Conservation (phyloP, 2,113 vertebrate species). For the Protobothrops flavoviridis region DNA sequence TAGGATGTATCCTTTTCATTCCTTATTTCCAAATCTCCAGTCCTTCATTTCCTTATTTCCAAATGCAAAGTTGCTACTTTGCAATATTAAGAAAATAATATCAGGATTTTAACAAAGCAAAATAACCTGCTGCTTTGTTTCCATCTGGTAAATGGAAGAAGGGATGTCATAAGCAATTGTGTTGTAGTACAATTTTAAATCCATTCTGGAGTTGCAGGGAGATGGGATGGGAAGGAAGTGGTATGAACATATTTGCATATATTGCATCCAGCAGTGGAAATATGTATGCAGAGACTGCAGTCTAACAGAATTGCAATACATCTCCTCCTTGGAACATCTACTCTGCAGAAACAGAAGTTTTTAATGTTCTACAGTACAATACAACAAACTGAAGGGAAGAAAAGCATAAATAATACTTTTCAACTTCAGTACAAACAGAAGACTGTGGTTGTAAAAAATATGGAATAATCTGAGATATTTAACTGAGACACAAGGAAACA, state of each 20-base stretch:
- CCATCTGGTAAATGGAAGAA: not conserved
- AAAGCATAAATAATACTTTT: not conserved
- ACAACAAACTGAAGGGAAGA: not conserved
- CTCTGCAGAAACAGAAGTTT: not conserved
- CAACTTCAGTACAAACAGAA: not conserved
- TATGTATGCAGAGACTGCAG: not conserved
- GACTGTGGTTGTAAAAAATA: not conserved
- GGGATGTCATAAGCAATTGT: not conserved
- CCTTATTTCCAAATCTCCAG: not conserved
- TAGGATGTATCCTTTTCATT: not conserved
- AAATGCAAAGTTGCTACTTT: too few relatives aligned
- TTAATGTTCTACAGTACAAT: not conserved
- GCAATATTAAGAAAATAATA: not conserved
- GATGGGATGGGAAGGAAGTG: not conserved
- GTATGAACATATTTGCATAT: not conserved
- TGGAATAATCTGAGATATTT: not conserved
- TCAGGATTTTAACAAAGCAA: not conserved
- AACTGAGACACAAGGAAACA: not conserved
- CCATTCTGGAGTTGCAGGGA: not conserved
- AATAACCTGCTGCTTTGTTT: not conserved
- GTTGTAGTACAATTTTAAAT: not conserved
- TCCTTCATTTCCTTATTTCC: not conserved
- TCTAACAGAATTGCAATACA: not conserved
- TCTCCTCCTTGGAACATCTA: not conserved
- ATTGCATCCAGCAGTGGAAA: not conserved